Base-by-base conservation (phyloP, 2,888 invertebrate genomes). In the Deladenus siricidicola region DNA sequence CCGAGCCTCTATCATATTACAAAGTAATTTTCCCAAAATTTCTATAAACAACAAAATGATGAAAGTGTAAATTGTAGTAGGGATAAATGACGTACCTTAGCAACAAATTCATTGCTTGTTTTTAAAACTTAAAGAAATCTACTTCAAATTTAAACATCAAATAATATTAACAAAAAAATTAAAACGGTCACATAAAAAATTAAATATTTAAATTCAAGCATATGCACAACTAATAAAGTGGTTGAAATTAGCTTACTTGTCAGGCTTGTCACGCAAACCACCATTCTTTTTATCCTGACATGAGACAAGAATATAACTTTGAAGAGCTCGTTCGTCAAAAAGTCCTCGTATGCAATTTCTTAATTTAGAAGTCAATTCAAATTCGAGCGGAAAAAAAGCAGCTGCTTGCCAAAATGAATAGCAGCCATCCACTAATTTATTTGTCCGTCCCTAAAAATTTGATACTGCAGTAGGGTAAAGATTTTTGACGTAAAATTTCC, bases 341-440 rank as follows among this genome's bases (percentile, higher is more conserved):
- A 76, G 58, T 44, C 67, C 59, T 17, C 50, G 3, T 10, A n/a
- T 14, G 3, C 44, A 2, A 14, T 24, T 30, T 19, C 34, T 42
- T 17, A 17, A 23, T n/a, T 56, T 47, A 19, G 81, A 79, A 55
- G 89, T 82, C 66, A 89, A 83, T 62, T 86, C 85, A 34, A 48
- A 47, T 80, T 90, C 88, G 47, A 93, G 84, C 48, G 94, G 85
- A 23, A 91, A 89, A 79, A 94, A 88, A 48, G 87, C 85, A 53
- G 89, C 93, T 29, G 92, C 93, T 82, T 92, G 92, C 98, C 98
- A 99, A 83, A 94, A 99, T 0, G 93, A 93, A 80, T 98, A 98
- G 80, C 98, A 98, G 2, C 90, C 90, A 84, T 98, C 98, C 0
- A 99, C 96, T 67, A 98, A 83, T 82, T 98, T 98, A 81, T 98